Conservation (phyloP, 2,888 invertebrate genomes). For the Heliconius sara region DNA sequence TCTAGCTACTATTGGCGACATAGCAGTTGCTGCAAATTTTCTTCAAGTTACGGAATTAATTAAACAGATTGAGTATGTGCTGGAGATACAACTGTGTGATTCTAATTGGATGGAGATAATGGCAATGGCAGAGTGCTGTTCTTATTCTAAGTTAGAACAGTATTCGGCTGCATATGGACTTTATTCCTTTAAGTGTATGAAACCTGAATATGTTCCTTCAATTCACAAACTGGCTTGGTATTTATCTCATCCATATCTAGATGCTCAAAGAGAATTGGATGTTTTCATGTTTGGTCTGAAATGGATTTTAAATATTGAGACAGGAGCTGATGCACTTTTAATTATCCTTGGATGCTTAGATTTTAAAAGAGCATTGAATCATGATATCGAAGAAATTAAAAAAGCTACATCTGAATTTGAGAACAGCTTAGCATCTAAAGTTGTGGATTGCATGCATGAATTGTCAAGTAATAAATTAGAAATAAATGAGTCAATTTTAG, state of each 20-base stretch:
- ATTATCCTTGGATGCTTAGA: conserved; percentile 71
- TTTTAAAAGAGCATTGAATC: conserved; percentile 55
- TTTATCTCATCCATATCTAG: conserved; percentile 71
- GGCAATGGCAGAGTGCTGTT: conserved; percentile 66
- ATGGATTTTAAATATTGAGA: conserved; percentile 63
- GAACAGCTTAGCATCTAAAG: conserved; percentile 63
- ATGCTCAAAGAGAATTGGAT: conserved; percentile 62
- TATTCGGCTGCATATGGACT: conserved; percentile 64
- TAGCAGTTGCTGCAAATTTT: conserved; percentile 70
- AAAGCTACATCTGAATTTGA: conserved; percentile 54
- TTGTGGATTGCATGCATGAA: conserved; percentile 62
- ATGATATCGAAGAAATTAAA: conserved; percentile 61
- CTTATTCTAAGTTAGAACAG: conserved; percentile 61
- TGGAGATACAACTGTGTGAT: conserved; percentile 61
- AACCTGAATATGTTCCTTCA: conserved; percentile 61
- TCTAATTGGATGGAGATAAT: conserved; percentile 69
- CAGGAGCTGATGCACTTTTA: conserved; percentile 66
- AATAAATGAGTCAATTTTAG: conserved; percentile 51
- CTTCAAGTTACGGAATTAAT: conserved; percentile 72
- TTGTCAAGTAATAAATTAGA: conserved; percentile 51
- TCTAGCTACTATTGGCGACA: conserved; percentile 58
- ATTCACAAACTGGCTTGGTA: conserved; percentile 72
- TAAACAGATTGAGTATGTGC: conserved; percentile 69
- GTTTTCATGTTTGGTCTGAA: conserved; percentile 73
- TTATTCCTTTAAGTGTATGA: conserved; percentile 66